Conservation (phyloP, 1,140 invertebrate genomes). For the Ptiloglossa arizonensis region DNA sequence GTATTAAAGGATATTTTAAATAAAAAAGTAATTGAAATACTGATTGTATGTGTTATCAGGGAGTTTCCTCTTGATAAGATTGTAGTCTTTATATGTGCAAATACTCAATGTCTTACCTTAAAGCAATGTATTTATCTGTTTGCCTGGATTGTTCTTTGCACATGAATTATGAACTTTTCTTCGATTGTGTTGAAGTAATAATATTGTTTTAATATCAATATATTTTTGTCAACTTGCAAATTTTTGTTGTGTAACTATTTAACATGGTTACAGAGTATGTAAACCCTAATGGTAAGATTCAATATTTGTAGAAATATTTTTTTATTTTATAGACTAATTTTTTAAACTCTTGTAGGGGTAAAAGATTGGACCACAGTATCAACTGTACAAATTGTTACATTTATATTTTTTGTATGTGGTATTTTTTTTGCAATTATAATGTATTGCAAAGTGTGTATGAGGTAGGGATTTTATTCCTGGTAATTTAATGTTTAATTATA, state of each 20-base stretch:
- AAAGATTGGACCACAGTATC: constrained; percentile 39
- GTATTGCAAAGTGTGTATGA: constrained; percentile 61
- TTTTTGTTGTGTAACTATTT: background rate
- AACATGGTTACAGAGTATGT: background rate
- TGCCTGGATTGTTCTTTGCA: background rate
- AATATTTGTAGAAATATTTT: background rate
- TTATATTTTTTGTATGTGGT: constrained; percentile 54
- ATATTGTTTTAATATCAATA: background rate
- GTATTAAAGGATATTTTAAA: background rate
- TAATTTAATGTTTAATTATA: background rate
- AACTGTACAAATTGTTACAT: constrained; percentile 58
- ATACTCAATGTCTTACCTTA: constrained; percentile 10
- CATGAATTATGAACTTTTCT: background rate
- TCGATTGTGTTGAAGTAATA: background rate
- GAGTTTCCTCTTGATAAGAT: constrained; percentile 56
- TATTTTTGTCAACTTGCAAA: background rate
- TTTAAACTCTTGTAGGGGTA: constrained; percentile 51
- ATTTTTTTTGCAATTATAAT: constrained; percentile 57
- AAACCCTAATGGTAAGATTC: constrained; percentile 2
- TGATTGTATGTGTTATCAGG: constrained; percentile 49
- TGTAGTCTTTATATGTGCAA: constrained; percentile 28
- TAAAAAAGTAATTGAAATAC: constrained; percentile 21
- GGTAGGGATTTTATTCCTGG: constrained; percentile 39
- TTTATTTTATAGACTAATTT: background rate
- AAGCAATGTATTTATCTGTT: background rate